Evolutionary conservation across 2,113 vertebrate species (phyloP).

Genomic region (Merops nubicus): DNA sequence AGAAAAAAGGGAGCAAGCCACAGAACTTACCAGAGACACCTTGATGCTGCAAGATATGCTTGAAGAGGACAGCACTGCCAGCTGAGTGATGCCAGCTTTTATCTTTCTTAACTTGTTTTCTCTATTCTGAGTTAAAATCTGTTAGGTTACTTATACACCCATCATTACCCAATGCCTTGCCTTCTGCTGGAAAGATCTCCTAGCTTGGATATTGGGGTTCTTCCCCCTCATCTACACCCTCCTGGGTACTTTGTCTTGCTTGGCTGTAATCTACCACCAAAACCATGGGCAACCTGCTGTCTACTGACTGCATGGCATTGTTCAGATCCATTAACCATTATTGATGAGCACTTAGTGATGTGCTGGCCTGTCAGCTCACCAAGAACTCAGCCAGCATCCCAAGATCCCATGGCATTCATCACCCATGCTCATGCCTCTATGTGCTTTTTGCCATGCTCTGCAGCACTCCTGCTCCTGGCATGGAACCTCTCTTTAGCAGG

Average conservation of each 20-base stretch:
- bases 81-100: not conserved
- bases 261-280: not conserved
- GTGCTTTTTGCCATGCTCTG: not conserved
- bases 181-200: not conserved
- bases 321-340: not conserved
- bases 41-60: not conserved
- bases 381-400: not conserved
- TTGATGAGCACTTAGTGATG: not conserved
- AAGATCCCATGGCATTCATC: not conserved
- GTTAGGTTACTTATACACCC: not conserved
- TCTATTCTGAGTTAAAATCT: not conserved
- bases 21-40: not conserved
- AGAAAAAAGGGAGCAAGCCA: not conserved
- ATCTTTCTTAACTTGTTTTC: not conserved
- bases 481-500: not conserved
- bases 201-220: not conserved
- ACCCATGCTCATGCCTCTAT: rapidly evolving
- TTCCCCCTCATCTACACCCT: not conserved
- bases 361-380: not conserved
- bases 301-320: not conserved
- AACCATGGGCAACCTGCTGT: not conserved
- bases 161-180: not conserved
- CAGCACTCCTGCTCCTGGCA: rapidly evolving
- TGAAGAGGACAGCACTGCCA: not conserved
- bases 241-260: not conserved